Evolutionary conservation across 2,113 vertebrate genomes (phyloP).

Genomic region (Stomatorhinus ivindoensis): DNA sequence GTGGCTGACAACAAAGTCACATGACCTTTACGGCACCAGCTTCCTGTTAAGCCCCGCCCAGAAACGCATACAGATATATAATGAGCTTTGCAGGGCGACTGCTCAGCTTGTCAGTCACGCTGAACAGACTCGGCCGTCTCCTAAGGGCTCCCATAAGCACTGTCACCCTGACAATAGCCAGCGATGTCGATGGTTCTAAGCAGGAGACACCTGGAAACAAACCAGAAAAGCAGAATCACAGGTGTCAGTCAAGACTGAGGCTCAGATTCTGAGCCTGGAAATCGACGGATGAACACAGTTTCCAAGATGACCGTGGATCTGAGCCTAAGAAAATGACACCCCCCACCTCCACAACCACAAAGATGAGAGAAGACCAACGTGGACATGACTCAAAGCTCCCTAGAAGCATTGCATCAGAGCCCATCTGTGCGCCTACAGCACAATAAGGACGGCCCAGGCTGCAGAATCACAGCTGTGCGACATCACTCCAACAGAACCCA

Average conservation of each 20-base stretch:
- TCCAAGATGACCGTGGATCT: background rate
- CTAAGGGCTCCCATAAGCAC: background rate
- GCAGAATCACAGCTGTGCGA: conserved; percentile 21
- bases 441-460: background rate
- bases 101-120: conserved; percentile 36
- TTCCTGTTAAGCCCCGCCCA: conserved; percentile 20
- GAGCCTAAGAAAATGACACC: background rate
- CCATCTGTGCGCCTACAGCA: conserved; percentile 11
- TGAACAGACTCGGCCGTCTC: background rate
- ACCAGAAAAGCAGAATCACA: background rate
- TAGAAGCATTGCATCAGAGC: conserved; percentile 1
- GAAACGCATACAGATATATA: conserved; percentile 26
- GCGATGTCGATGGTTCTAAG: background rate
- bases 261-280: background rate
- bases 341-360: background rate
- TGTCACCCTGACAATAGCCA: background rate
- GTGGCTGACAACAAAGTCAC: background rate
- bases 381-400: conserved; percentile 26
- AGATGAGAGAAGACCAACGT: conserved; percentile 21
- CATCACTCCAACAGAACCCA: conserved; percentile 4
- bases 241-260: background rate
- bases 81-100: conserved; percentile 26
- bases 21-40: conserved; percentile 21
- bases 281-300: background rate
- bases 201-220: background rate